These are phyloP conservation scores for Hydractinia symbiolongicarpus DNA, from an alignment of 30 jellyfish, hydroid and myxozoan species.

Conservation along the genomic window DNA sequence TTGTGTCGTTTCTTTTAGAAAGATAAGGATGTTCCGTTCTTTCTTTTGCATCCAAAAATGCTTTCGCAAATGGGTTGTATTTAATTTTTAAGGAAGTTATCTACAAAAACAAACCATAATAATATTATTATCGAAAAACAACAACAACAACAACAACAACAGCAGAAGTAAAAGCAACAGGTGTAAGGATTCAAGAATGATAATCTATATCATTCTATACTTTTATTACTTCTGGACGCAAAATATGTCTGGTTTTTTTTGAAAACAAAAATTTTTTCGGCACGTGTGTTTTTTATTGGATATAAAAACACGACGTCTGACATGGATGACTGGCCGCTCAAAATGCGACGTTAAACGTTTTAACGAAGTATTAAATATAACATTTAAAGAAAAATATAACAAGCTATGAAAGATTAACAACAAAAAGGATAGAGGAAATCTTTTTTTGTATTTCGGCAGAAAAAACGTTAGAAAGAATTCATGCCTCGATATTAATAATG, in stretches of 20 bases:
- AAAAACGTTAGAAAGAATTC: background rate
- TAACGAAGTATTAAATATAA: background rate
- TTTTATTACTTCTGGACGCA: no score
- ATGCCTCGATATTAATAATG: background rate
- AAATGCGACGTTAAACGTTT: background rate
- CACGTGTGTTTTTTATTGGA: background rate
- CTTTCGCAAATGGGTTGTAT: constrained; percentile 97
- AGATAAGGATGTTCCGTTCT: constrained; percentile 3
- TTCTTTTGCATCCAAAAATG: constrained; percentile 89
- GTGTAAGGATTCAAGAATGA: no score
- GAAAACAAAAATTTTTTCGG: background rate
- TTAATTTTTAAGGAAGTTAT: constrained; percentile 80
- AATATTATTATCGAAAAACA: background rate
- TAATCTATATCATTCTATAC: no score
- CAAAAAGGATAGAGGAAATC: constrained; percentile 2
- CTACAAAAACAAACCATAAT: constrained; percentile 24
- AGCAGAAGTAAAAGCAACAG: no score
- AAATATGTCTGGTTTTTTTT: background rate
- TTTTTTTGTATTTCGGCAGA: background rate
- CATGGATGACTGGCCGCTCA: background rate
- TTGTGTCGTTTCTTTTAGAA: background rate
- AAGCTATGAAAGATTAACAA: background rate
- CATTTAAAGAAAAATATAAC: background rate
- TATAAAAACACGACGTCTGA: background rate
- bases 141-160: no score